Evolutionary conservation across 1,140 invertebrate species (phyloP).

Genomic region (Conus betulinus): DNA sequence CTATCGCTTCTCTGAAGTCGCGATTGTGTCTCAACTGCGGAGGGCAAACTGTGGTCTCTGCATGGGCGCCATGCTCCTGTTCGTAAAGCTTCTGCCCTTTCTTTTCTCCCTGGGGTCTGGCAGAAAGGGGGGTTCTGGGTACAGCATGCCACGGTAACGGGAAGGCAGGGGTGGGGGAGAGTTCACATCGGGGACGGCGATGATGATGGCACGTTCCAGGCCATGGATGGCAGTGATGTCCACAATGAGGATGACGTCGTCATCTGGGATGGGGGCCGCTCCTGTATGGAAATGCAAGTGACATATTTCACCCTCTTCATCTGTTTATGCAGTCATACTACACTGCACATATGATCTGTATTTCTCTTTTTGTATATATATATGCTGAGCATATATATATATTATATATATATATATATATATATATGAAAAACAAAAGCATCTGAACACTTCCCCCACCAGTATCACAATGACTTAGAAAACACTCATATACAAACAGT

Average conservation of each 20-base stretch:
- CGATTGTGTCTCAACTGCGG: neutral
- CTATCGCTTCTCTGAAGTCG: neutral
- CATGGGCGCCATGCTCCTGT: neutral
- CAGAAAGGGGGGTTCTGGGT: neutral
- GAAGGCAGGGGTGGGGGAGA: neutral
- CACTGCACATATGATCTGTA: neutral
- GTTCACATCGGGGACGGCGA: neutral
- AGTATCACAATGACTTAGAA: too few relatives aligned
- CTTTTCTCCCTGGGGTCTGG: neutral
- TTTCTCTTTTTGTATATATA: neutral
- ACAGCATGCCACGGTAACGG: neutral
- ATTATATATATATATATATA: neutral
- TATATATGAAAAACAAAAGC: neutral
- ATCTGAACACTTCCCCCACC: neutral
- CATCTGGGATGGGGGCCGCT: neutral
- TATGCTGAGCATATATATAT: neutral
- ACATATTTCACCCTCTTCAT: too few relatives aligned
- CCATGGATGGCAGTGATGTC: slow-evolving; percentile 11
- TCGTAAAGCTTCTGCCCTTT: neutral
- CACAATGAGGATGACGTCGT: neutral
- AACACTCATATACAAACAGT: too few relatives aligned
- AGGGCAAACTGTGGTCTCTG: neutral
- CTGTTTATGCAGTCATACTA: neutral
- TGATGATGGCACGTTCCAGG: neutral
- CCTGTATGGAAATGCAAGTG: neutral